Evolutionary conservation across 2,113 vertebrate species (phyloP).

Genomic region (Hemicordylus capensis): DNA sequence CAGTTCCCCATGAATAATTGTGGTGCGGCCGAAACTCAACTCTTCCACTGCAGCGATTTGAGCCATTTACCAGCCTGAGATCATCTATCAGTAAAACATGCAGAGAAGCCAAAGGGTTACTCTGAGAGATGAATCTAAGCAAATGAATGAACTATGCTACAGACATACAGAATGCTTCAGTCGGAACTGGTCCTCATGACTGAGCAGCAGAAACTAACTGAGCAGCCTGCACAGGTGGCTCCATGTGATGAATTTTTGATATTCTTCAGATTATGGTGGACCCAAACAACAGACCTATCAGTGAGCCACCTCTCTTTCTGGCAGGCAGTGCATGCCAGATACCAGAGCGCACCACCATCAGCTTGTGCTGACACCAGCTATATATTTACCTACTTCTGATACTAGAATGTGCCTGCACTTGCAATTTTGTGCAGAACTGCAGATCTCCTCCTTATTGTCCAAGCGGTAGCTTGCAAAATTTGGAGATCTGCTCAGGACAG

Average conservation of each 20-base stretch:
- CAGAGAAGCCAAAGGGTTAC: too few species aligned
- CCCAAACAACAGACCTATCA: background rate
- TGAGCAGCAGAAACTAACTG: background rate
- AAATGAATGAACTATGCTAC: background rate
- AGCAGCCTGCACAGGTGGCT: too few species aligned
- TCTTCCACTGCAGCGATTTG: constrained; percentile 19
- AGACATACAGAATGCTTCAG: background rate
- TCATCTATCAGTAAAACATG: background rate
- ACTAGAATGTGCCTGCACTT: background rate
- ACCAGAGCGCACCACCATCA: too few species aligned
- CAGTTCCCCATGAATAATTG: background rate
- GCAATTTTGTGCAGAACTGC: background rate
- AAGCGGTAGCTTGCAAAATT: background rate
- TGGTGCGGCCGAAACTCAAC: constrained; percentile 30
- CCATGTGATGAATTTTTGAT: too few species aligned
- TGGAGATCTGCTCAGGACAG: background rate
- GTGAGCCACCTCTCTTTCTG: background rate
- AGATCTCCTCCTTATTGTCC: background rate
- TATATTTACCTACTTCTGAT: too few species aligned
- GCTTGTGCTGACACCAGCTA: too few species aligned
- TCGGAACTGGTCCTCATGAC: too few species aligned
- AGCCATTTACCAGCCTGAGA: constrained; percentile 1
- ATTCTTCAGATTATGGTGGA: background rate
- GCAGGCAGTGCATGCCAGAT: background rate
- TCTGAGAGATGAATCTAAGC: background rate